Base-by-base conservation (phyloP, 2,113 vertebrate genomes). In the Equus quagga region DNA sequence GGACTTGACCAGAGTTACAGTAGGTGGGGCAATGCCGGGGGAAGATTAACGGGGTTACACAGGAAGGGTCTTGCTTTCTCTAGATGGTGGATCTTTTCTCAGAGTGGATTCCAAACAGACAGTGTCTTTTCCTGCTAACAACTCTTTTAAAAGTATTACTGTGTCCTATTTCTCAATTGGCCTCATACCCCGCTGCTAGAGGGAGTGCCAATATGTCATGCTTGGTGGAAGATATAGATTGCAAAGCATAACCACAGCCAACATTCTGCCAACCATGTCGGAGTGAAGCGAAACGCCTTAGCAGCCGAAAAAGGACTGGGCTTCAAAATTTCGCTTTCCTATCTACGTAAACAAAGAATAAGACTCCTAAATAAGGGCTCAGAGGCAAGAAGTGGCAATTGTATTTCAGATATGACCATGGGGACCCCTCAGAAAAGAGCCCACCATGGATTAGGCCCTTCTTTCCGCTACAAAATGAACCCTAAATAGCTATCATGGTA, bases 391-490 rank as follows among this genome's bases (percentile, higher is more conserved):
- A 73, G 11, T 11, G 12, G 41, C 60, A 6, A 65, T 14, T 41
- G 58, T 17, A 12, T 15, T 65, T 80, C 75, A 13, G 33, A 31
- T 6, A 1, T 5, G 26, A 44, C 23, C 3, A 0, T 8, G 18
- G 24, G 28, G 41, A 26, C 85, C 21, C 15, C 49, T 89, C 23
- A 17, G 90, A 33, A 84, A 89, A 76, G 28, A 78, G 7, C 23
- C 31, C 0, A 7, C 21, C 7, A n/a, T 0, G 3, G 12, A 23
- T 11, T 1, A 41, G n/a, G 14, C 21, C 69, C 21, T 41, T 81
- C 82, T 54, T 70, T n/a, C 44, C 49, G n/a, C 13, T 17, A 17
- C 8, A 41, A 94, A 65, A 84, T 8, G 12, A 70, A 13, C 62
- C 9, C 23, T 65, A 14, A 76, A 79, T 0, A 41, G 41, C 31